Conservation (phyloP, 2,113 vertebrate species). For the Oncorhynchus tshawytscha region DNA sequence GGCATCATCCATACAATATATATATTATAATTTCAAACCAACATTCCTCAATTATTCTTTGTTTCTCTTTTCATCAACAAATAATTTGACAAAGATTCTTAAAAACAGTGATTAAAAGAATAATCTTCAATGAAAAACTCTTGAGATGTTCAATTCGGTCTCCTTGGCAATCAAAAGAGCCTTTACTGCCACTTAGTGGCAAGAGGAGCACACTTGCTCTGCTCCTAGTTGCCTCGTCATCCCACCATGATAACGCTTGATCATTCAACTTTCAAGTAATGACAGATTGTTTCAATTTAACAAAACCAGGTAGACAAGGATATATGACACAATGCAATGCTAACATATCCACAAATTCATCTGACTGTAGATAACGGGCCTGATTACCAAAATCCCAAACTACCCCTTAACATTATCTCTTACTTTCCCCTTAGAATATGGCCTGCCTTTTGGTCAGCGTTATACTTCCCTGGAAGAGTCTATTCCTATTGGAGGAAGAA, state of each 20-base stretch:
- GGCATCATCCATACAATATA: no score
- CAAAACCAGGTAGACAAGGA: not conserved
- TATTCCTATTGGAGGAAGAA: not conserved
- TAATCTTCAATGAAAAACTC: not conserved
- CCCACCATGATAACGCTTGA: not conserved
- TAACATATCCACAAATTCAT: not conserved
- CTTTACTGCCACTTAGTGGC: conserved; percentile 45
- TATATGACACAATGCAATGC: no score
- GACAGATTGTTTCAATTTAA: not conserved
- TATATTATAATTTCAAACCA: not conserved
- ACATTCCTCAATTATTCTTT: not conserved
- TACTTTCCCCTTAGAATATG: not conserved
- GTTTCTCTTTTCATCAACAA: no score
- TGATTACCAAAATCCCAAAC: no score
- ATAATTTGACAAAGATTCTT: not conserved
- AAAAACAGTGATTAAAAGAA: not conserved
- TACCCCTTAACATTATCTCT: not conserved
- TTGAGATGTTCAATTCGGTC: not conserved
- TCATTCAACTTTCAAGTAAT: not conserved
- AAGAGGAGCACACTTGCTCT: not conserved
- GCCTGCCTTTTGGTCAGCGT: not conserved
- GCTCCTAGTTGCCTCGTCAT: not conserved
- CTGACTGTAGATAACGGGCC: no score
- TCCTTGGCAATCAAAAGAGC: not conserved
- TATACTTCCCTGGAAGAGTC: not conserved